Percentiles rank a stretch among this genome's conserved stretches.
These are phyloP conservation scores for Danio tinwini DNA, from an alignment of 2,797 vertebrate genomes.

Conservation along the genomic window DNA sequence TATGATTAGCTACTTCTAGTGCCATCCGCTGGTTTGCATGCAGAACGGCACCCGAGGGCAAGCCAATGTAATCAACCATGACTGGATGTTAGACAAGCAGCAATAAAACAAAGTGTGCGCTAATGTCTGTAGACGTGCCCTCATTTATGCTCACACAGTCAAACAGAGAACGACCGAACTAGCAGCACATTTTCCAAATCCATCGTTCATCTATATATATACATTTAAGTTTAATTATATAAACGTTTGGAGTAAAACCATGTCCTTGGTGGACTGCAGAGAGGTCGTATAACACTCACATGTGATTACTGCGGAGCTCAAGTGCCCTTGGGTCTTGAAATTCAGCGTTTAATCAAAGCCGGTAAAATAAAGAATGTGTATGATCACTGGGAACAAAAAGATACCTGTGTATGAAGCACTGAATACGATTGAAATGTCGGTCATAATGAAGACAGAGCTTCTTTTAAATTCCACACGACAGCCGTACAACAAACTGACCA, in stretches of 20 bases:
- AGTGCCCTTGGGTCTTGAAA: conserved; percentile 15
- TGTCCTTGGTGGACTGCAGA: background rate
- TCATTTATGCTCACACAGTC: background rate
- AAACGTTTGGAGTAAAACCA: background rate
- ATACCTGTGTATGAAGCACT: conserved; percentile 22
- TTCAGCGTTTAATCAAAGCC: conserved; percentile 23
- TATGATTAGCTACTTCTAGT: conserved; percentile 20
- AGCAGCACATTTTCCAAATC: background rate
- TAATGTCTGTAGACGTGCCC: background rate
- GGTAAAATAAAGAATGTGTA: conserved; percentile 23
- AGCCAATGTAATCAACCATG: background rate
- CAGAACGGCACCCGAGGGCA: conserved; percentile 24
- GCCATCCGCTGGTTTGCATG: conserved; percentile 44
- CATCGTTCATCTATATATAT: background rate
- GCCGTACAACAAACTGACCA: conserved; percentile 8
- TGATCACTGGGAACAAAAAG: conserved; percentile 9
- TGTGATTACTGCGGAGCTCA: conserved; percentile 12
- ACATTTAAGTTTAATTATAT: background rate
- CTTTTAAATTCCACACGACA: conserved; percentile 22
- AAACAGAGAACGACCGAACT: background rate
- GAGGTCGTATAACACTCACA: background rate
- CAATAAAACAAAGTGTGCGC: conserved; percentile 1
- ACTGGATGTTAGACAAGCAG: background rate
- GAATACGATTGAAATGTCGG: conserved; percentile 20
- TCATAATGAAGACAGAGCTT: conserved; percentile 45